Conservation (phyloP, 2,888 invertebrate species). For the Cantharis flavilabris region DNA sequence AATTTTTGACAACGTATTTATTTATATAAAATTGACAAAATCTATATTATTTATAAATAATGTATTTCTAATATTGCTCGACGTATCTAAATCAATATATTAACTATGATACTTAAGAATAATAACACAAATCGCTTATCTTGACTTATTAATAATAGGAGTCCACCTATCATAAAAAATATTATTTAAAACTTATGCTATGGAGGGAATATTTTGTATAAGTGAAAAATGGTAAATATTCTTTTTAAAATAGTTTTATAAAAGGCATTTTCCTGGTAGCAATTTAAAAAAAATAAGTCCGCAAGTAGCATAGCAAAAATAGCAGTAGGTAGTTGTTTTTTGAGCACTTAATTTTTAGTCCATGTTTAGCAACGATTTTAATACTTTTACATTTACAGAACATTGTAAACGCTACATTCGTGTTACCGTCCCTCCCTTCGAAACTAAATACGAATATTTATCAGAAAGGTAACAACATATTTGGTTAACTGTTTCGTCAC, state of each 20-base stretch:
- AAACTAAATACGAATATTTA: constrained; percentile 17
- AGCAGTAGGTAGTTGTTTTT: constrained; percentile 30
- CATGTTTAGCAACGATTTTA: constrained; percentile 38
- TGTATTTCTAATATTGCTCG: constrained; percentile 52
- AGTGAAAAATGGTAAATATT: constrained; percentile 33
- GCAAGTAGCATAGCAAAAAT: constrained; percentile 37
- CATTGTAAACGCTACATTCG: constrained; percentile 36
- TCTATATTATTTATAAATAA: constrained; percentile 48
- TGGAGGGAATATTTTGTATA: constrained; percentile 53
- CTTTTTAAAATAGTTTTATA: constrained; percentile 17
- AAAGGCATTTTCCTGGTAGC: constrained; percentile 46
- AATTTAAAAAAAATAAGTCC: constrained; percentile 35
- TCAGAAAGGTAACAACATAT: constrained; percentile 25
- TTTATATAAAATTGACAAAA: constrained; percentile 50
- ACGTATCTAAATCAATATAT: constrained; percentile 40
- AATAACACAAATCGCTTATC: constrained; percentile 58
- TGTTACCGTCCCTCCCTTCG: constrained; percentile 15
- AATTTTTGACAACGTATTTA: constrained; percentile 47
- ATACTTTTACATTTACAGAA: constrained; percentile 31
- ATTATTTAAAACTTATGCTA: constrained; percentile 45
- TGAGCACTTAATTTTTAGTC: constrained; percentile 41
- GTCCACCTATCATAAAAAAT: constrained; percentile 49
- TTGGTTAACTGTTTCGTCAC: constrained; percentile 35
- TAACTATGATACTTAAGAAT: constrained; percentile 51
- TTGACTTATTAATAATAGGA: constrained; percentile 45